Conservation (phyloP, 2,797 vertebrate genomes). For the Presbytis comata region DNA sequence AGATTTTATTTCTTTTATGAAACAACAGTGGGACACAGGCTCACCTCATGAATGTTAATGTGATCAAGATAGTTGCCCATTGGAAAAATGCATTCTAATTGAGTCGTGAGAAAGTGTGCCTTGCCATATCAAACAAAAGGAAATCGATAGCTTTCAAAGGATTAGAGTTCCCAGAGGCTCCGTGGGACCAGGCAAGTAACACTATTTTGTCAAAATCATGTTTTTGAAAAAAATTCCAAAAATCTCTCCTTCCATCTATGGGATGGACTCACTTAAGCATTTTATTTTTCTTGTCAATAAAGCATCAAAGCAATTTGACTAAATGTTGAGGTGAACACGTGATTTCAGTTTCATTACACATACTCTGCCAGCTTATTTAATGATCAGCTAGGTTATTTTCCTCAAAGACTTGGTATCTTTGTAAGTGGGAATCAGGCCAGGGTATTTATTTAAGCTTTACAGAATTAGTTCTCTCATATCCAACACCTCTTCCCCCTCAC, state of each 20-base stretch:
- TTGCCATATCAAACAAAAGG: constrained; percentile 20
- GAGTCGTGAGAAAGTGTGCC: background rate
- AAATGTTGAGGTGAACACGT: background rate
- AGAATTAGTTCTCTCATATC: background rate
- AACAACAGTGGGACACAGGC: constrained; percentile 44
- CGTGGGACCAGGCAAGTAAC: background rate
- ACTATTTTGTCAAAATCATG: background rate
- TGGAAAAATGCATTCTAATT: constrained; percentile 59
- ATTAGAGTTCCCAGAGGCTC: background rate
- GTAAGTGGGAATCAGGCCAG: background rate
- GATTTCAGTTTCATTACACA: background rate
- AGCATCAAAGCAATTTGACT: background rate
- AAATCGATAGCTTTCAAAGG: constrained; percentile 61
- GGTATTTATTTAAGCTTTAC: background rate
- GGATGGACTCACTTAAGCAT: background rate
- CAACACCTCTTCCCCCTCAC: background rate
- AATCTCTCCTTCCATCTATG: background rate
- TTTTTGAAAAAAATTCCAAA: background rate
- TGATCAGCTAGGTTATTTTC: background rate
- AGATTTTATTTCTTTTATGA: constrained; percentile 59
- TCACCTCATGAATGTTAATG: constrained; percentile 61
- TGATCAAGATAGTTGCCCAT: constrained; percentile 24
- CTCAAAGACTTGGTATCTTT: constrained; percentile 29
- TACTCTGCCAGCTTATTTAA: background rate
- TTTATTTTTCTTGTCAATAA: constrained; percentile 48